Conservation (phyloP, 2,113 vertebrate genomes). For the Leucopsar rothschildi region DNA sequence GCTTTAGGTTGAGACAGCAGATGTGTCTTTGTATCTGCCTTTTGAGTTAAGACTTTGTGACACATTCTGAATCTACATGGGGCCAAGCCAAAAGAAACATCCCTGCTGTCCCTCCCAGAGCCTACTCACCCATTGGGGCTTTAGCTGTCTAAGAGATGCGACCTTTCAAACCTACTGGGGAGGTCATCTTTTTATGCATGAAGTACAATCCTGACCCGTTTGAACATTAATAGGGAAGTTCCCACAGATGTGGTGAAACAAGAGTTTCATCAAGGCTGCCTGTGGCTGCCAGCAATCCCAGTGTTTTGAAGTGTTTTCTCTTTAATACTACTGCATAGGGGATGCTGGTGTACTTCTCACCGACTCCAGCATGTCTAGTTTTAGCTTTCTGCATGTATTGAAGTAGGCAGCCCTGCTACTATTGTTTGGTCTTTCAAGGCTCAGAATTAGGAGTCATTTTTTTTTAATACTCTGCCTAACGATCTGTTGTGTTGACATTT, state of each 20-base stretch:
- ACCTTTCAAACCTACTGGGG: background rate
- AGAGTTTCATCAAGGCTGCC: background rate
- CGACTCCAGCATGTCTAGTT: background rate
- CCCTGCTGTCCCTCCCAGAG: conserved; percentile 3
- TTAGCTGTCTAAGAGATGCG: background rate
- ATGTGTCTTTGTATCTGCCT: background rate
- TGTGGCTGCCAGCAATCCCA: background rate
- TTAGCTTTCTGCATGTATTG: background rate
- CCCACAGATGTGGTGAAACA: background rate
- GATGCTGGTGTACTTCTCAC: background rate
- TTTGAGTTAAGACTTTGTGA: conserved; percentile 35
- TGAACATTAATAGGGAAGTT: background rate
- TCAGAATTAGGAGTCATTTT: background rate
- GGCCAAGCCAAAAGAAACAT: conserved; percentile 35
- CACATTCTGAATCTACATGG: conserved; percentile 11
- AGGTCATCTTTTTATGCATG: background rate
- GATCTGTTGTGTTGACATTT: background rate
- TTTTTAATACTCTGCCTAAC: background rate
- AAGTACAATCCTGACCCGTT: background rate
- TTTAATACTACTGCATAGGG: background rate
- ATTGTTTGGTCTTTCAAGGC: background rate
- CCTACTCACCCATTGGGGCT: background rate
- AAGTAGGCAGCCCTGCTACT: background rate
- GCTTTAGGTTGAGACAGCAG: background rate
- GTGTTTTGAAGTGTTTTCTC: background rate